Evolutionary conservation across 2,113 vertebrate species (phyloP).

Genomic region (Peromyscus californicus): DNA sequence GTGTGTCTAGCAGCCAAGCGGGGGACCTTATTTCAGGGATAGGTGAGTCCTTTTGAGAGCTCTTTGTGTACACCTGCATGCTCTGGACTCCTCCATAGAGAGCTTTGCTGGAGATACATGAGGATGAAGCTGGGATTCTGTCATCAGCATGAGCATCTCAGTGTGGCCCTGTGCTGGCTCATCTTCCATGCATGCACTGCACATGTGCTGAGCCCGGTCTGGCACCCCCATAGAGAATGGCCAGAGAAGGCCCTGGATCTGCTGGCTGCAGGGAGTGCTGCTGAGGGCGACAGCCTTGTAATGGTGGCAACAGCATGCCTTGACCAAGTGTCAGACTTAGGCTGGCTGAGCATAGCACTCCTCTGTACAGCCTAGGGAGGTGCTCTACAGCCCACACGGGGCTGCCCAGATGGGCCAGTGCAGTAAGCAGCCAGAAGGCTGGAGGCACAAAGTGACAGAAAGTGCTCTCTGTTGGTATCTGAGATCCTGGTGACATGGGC

Average conservation of each 20-base stretch:
- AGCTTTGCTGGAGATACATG: background rate
- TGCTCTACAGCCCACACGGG: too few species aligned
- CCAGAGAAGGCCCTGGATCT: background rate
- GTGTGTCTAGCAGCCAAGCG: background rate
- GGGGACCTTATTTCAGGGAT: background rate
- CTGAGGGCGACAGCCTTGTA: rapidly evolving
- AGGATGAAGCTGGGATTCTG: background rate
- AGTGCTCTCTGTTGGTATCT: background rate
- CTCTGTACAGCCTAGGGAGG: background rate
- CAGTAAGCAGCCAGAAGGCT: background rate
- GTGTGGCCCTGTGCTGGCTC: background rate
- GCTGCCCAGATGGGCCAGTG: too few species aligned
- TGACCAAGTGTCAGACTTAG: background rate
- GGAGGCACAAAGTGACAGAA: too few species aligned
- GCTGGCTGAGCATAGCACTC: rapidly evolving
- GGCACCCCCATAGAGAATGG: background rate
- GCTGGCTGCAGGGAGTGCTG: background rate
- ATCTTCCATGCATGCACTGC: background rate
- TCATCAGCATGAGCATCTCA: background rate
- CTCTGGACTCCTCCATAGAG: background rate
- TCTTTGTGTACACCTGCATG: background rate
- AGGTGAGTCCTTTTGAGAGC: background rate
- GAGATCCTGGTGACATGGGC: background rate
- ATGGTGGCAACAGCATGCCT: rapidly evolving
- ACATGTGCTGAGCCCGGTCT: rapidly evolving